A percentile compares a stretch with the other conserved stretches of the same genome.
Conservation (phyloP, 1,140 invertebrate genomes). For the Aculops lycopersici region DNA sequence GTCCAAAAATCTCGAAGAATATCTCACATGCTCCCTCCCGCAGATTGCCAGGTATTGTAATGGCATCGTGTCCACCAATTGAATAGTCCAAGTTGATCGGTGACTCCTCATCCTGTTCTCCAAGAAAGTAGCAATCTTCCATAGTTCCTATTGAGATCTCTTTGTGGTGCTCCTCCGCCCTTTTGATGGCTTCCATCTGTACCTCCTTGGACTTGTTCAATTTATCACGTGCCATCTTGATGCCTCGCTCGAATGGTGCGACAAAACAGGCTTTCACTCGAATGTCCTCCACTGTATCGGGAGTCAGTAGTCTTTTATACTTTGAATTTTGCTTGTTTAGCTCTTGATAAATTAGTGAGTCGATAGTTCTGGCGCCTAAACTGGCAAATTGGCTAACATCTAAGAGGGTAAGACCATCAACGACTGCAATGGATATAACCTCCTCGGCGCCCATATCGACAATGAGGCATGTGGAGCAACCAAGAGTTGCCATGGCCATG, state of each 20-base stretch:
- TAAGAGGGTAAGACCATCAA: constrained; percentile 44
- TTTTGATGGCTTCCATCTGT: constrained; percentile 5
- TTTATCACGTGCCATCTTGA: constrained; percentile 20
- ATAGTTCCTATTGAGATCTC: no score
- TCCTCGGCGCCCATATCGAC: constrained; percentile 58
- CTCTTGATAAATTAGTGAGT: constrained; percentile 14
- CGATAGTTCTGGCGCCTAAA: constrained; percentile 29
- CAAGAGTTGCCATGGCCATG: constrained; percentile 38
- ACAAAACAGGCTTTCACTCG: constrained; percentile 42
- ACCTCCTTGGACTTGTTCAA: constrained; percentile 12
- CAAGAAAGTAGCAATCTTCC: background rate
- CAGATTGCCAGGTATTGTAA: constrained; percentile 29
- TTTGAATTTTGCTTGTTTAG: background rate
- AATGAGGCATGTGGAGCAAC: constrained; percentile 38
- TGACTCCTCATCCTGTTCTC: constrained; percentile 6
- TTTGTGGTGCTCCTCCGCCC: no score
- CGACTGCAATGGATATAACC: constrained; percentile 38
- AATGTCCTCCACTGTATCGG: constrained; percentile 20
- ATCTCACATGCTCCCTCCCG: constrained; percentile 46
- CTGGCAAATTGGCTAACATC: constrained; percentile 41
- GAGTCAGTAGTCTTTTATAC: constrained; percentile 4
- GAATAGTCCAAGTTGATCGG: constrained; percentile 31
- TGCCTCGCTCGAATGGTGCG: constrained; percentile 31
- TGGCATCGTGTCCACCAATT: constrained; percentile 24
- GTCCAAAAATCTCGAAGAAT: constrained; percentile 47